Percentiles rank a stretch among this genome's conserved stretches.
These are phyloP conservation scores for Hirtodrosophila trivittata DNA, from an alignment of 2,888 invertebrate species.

Conservation along the genomic window DNA sequence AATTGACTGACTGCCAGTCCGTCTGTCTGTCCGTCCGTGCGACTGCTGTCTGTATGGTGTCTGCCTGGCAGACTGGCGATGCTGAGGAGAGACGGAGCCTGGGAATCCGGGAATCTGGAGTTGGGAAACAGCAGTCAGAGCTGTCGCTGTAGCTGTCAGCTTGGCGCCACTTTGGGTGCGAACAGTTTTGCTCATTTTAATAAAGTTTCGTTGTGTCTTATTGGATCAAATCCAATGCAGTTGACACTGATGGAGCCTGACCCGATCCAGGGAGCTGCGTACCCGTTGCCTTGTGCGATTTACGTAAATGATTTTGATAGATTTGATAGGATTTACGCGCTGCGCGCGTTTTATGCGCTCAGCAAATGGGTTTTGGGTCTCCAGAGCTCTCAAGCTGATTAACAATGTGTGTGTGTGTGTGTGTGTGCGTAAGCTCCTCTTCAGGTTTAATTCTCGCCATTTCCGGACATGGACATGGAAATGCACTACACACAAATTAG, in stretches of 20 bases:
- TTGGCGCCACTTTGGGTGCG: constrained; percentile 64
- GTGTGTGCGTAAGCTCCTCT: constrained; percentile 32
- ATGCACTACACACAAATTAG: constrained; percentile 73
- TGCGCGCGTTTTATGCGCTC: constrained; percentile 35
- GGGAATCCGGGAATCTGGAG: constrained; percentile 1
- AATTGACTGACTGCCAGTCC: constrained; percentile 69
- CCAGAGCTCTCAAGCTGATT: constrained; percentile 55
- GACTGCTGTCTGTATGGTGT: neutral
- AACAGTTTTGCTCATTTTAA: constrained; percentile 60
- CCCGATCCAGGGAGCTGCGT: constrained; percentile 21
- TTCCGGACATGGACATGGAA: constrained; percentile 63
- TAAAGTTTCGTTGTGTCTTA: constrained; percentile 60
- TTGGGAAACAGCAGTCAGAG: constrained; percentile 17
- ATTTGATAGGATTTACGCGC: constrained; percentile 71
- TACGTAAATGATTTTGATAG: constrained; percentile 76
- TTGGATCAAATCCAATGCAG: constrained; percentile 63
- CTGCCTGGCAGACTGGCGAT: neutral
- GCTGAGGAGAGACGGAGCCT: neutral
- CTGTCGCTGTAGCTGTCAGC: constrained; percentile 53
- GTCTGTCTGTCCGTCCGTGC: constrained; percentile 7
- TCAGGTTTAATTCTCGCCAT: constrained; percentile 54
- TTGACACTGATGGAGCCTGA: constrained; percentile 50
- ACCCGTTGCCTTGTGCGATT: constrained; percentile 52
- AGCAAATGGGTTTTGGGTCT: constrained; percentile 38
- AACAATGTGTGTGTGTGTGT: constrained; percentile 24